These are phyloP conservation scores for Panagrolaimus sp. DNA, from an alignment of 1,140 invertebrate species.

Conservation along the genomic window DNA sequence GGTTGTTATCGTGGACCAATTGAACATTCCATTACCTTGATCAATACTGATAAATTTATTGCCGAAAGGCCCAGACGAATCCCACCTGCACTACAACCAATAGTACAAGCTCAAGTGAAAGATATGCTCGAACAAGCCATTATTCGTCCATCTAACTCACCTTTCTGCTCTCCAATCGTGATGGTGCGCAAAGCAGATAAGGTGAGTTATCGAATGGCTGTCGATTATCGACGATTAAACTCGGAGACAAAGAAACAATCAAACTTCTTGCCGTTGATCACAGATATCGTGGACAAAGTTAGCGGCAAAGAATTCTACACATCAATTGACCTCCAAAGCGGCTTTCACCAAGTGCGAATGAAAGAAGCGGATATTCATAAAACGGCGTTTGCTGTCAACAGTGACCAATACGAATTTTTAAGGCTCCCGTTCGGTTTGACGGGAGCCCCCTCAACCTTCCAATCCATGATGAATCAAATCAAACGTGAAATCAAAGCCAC, in stretches of 20 bases:
- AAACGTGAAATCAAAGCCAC: background rate
- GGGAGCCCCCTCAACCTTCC: constrained; percentile 19
- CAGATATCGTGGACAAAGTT: constrained; percentile 14
- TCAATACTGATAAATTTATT: background rate
- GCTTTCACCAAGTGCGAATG: constrained; percentile 20
- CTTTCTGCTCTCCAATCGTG: constrained; percentile 12
- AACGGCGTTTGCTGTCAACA: constrained; percentile 17
- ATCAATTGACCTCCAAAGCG: constrained; percentile 10
- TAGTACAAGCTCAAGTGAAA: constrained; percentile 15
- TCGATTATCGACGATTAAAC: background rate
- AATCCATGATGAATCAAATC: background rate
- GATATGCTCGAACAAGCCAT: constrained; percentile 30
- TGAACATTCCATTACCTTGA: background rate
- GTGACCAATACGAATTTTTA: constrained; percentile 16
- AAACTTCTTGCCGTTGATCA: constrained; percentile 18
- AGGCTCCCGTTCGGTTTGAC: constrained; percentile 17
- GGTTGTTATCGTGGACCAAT: constrained; percentile 25
- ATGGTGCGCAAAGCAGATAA: too few species aligned
- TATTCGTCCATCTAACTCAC: constrained; percentile 22
- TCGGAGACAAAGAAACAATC: background rate
- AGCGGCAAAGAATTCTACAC: constrained; percentile 15
- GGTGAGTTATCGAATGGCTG: too few species aligned
- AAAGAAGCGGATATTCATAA: constrained; percentile 14
- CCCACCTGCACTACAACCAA: too few species aligned
- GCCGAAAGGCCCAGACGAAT: too few species aligned